Percentiles rank a stretch among this genome's conserved stretches.
phyloP scores from a whole-genome alignment of 92 coral and sea anemone species.

The Umimayanthus chanpuru region DNA sequence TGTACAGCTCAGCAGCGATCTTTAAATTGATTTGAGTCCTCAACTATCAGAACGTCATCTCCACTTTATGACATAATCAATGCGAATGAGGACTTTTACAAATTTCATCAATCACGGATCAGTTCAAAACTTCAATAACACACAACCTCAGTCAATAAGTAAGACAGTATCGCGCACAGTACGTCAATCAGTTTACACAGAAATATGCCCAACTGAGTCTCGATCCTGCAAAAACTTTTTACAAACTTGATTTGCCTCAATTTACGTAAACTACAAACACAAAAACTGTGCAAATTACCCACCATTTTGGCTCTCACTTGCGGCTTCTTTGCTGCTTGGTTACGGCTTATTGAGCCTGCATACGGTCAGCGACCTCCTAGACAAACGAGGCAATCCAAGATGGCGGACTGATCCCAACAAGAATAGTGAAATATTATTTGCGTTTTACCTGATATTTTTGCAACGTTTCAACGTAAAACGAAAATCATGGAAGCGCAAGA shows the following conservation, averaged over 20 bases:
- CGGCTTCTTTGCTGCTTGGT: slow-evolving; percentile 56
- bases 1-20: too few species aligned
- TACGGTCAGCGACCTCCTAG: not conserved
- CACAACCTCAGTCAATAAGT: not conserved
- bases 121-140: too few species aligned
- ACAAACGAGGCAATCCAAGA: slow-evolving; percentile 35
- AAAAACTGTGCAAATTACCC: slow-evolving; percentile 20
- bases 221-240: not conserved
- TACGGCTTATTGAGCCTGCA: slow-evolving; percentile 64
- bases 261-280: not conserved
- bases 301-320: slow-evolving; percentile 55
- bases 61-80: too few species aligned
- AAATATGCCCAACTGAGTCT: not conserved
- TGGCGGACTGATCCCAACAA: slow-evolving; percentile 1
- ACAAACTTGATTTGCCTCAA: not conserved
- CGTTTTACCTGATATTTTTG: not conserved
- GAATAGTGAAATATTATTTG: not conserved
- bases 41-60: too few species aligned
- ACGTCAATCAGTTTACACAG: not conserved
- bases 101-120: too few species aligned
- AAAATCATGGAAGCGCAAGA: slow-evolving; percentile 12
- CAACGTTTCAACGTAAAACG: too few species aligned
- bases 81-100: too few species aligned
- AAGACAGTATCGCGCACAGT: not conserved
- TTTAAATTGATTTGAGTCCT: too few species aligned